Conservation (phyloP, 2,888 invertebrate species). For the Tortrix viridana region DNA sequence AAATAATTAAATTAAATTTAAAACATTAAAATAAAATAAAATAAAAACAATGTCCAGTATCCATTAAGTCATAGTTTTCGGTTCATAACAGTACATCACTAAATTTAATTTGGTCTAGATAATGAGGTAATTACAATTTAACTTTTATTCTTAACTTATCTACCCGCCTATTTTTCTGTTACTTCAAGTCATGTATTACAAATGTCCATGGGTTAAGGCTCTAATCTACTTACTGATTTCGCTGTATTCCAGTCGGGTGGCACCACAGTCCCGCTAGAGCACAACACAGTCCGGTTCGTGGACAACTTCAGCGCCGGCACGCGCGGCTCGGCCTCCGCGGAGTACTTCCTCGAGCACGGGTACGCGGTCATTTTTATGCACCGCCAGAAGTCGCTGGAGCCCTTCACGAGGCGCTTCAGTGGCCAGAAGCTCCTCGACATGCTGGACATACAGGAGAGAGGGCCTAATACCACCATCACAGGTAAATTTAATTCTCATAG, state of each 20-base stretch:
- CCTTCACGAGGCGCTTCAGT: constrained; percentile 94
- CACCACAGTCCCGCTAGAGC: constrained; percentile 97
- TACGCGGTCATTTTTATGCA: constrained; percentile 98
- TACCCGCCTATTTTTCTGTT: too few relatives aligned
- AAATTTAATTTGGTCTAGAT: too few relatives aligned
- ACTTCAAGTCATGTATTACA: too few relatives aligned
- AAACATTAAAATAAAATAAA: too few relatives aligned
- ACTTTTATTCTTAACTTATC: too few relatives aligned
- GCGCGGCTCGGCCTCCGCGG: constrained; percentile 96
- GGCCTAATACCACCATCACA: constrained; percentile 86
- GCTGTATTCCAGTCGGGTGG: constrained; percentile 91
- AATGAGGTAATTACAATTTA: too few relatives aligned
- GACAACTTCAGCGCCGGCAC: constrained; percentile 99
- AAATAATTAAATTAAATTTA: too few relatives aligned
- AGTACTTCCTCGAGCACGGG: constrained; percentile 93
- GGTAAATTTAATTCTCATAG: constrained; percentile 63
- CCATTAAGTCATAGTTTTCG: too few relatives aligned
- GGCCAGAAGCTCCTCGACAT: constrained; percentile 91
- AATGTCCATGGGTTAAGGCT: too few relatives aligned
- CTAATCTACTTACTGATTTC: too few relatives aligned
- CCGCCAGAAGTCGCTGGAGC: constrained; percentile 94
- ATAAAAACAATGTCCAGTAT: too few relatives aligned
- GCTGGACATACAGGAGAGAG: constrained; percentile 87
- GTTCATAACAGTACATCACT: too few relatives aligned
- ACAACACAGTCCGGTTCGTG: constrained; percentile 98